Evolutionary conservation across 2,888 invertebrate species (phyloP), one percentile per base, ranked within the genome.

Genomic region (Nemapogon koenigi): DNA sequence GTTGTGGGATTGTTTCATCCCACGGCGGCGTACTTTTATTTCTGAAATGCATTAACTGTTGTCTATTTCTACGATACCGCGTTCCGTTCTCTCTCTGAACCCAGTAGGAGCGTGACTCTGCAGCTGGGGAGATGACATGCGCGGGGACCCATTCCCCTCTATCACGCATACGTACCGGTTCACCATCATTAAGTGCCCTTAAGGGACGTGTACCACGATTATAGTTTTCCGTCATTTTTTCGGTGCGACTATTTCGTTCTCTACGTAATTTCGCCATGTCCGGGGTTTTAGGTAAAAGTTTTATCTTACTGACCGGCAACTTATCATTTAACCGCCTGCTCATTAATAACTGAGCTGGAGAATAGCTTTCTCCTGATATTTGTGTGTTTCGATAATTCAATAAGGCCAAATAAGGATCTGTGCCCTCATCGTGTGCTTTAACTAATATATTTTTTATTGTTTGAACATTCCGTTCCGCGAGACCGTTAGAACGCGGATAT

Each of bases 321-420:
- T 39, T 26, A 2, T 42, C 44, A 8, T 44, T 44, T 1, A 45
- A 28, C 4, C 40, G 36, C 6, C 46, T 27, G 2, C 45, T 44
- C 48, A 48, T 48, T 1, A 47, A 15, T 16, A 44, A 16, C 11
- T 46, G 40, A 2, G 44, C 35, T 3, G 47, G 46, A 3, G 30
- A 39, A 29, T 40, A 36, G 2, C 16, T 3, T 36, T 40, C 40
- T 2, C 40, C 40, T 14, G 30, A 15, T 14, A 30, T 30, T 10
- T 41, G 35, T 15, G 46, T 45, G 22, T 40, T 46, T 29, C 46
- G 30, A 27, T 42, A 48, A 14, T 44, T 41, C 2, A 46, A 36
- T 3, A 45, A 22, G 10, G 40, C 45, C 11, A 43, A 31, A n/a
- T 43, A 42, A 29, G 42, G 43, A 18, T 46, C 46, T 1, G 39